A percentile compares a stretch with the other conserved stretches of the same genome.
Evolutionary conservation across 2,888 invertebrate genomes (phyloP).

Genomic region (Pharmacophagus antenor): DNA sequence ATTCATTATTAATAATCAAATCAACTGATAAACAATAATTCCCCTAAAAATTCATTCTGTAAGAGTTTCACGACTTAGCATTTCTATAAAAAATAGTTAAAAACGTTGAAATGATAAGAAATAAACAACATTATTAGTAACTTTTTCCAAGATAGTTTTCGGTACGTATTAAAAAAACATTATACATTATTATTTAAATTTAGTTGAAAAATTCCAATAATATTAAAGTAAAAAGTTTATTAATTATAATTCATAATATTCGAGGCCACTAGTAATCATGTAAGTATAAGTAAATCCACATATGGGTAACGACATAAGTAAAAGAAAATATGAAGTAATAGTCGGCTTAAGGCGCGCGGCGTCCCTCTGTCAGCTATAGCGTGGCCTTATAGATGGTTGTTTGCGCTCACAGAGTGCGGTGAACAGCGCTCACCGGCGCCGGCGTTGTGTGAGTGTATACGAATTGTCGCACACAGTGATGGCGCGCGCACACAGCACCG

Average conservation of each 20-base stretch:
- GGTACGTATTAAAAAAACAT: too few relatives aligned
- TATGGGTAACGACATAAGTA: neutral
- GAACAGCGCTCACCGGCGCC: slow-evolving; percentile 80
- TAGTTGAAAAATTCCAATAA: neutral
- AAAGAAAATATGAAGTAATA: slow-evolving; percentile 25
- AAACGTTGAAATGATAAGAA: neutral
- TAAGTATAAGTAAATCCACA: neutral
- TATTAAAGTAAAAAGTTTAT: neutral
- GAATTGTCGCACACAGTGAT: slow-evolving; percentile 45
- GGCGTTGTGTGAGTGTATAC: slow-evolving; percentile 64
- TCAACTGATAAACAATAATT: neutral
- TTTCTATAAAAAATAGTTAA: neutral
- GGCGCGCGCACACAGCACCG: slow-evolving; percentile 46
- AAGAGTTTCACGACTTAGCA: neutral
- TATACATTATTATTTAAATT: neutral
- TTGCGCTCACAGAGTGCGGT: slow-evolving; percentile 82
- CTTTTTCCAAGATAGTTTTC: too few relatives aligned
- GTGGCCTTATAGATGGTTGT: slow-evolving; percentile 82
- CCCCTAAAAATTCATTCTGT: neutral
- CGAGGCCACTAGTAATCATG: neutral
- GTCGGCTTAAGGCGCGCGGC: slow-evolving; percentile 66
- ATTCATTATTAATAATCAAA: neutral
- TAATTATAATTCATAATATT: neutral
- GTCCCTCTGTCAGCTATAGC: slow-evolving; percentile 79
- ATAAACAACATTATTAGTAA: neutral